Evolutionary conservation across 2,888 invertebrate genomes (phyloP).

Genomic region (Tetramorium bicarinatum): DNA sequence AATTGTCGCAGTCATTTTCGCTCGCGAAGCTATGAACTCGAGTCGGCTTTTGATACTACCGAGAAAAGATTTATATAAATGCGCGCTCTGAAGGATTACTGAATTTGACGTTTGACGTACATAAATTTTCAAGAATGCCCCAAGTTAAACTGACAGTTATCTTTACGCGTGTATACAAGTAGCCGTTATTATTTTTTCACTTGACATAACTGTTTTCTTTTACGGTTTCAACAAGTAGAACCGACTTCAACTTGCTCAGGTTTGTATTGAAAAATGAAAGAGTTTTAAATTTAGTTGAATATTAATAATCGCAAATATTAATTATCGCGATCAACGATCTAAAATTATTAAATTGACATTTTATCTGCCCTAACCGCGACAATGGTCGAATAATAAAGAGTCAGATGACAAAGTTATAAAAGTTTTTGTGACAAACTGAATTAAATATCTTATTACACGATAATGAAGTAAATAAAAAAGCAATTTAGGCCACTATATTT

Average conservation of each 20-base stretch:
- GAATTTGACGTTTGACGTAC: background rate
- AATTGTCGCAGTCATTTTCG: background rate
- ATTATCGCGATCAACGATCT: background rate
- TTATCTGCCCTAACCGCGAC: background rate
- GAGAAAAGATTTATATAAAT: background rate
- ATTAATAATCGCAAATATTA: background rate
- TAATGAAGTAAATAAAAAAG: too few species aligned
- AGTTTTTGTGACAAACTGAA: background rate
- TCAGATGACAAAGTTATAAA: background rate
- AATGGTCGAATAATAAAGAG: background rate
- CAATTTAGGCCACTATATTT: background rate
- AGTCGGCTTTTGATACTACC: background rate
- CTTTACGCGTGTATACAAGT: background rate
- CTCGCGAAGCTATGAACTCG: background rate
- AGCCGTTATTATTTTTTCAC: slow-evolving; percentile 5
- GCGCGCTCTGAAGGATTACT: background rate
- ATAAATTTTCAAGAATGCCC: background rate
- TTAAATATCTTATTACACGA: background rate
- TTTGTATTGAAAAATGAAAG: background rate
- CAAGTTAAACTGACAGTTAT: background rate
- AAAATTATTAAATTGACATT: background rate
- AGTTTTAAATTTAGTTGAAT: background rate
- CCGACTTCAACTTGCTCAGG: background rate
- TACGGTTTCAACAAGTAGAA: background rate
- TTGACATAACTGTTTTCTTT: slow-evolving; percentile 4